Evolutionary conservation across 2,888 invertebrate species (phyloP).

Genomic region (Pterostichus niger): DNA sequence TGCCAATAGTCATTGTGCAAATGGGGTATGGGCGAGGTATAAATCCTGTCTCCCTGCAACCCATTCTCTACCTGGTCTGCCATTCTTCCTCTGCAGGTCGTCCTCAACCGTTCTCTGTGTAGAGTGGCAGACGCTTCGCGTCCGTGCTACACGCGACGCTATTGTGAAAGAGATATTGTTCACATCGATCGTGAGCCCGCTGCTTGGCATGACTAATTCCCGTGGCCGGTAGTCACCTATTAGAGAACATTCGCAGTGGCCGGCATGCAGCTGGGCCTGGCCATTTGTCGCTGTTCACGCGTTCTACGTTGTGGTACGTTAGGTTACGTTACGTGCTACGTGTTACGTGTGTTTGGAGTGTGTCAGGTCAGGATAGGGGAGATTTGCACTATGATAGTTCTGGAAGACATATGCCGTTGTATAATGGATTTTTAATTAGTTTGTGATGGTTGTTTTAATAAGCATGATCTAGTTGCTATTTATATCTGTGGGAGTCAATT

Average conservation of each 20-base stretch:
- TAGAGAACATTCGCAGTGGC: conserved; percentile 54
- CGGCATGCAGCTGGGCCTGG: conserved; percentile 60
- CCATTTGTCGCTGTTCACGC: conserved; percentile 60
- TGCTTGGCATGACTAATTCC: conserved; percentile 60
- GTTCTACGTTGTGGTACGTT: too few species aligned
- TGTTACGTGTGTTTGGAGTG: too few species aligned
- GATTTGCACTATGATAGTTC: too few species aligned
- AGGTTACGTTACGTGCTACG: too few species aligned
- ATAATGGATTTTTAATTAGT: conserved; percentile 23
- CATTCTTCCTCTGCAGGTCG: too few species aligned
- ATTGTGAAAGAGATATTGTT: conserved; percentile 59
- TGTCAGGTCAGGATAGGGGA: too few species aligned
- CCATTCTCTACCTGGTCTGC: too few species aligned
- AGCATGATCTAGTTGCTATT: conserved; percentile 3
- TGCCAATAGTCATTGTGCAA: too few species aligned
- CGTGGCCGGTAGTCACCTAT: conserved; percentile 63
- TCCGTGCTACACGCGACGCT: conserved; percentile 50
- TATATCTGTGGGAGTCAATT: conserved; percentile 1
- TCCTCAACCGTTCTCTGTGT: too few species aligned
- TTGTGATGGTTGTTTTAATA: conserved; percentile 2
- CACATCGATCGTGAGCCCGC: conserved; percentile 53
- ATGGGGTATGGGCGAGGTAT: too few species aligned
- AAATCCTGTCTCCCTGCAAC: too few species aligned
- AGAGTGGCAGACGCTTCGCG: background rate
- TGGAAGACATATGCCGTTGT: too few species aligned